Evolutionary conservation across 2,888 invertebrate genomes (phyloP), one percentile per base, ranked within the genome.

Genomic region (Drosophila lutescens): DNA sequence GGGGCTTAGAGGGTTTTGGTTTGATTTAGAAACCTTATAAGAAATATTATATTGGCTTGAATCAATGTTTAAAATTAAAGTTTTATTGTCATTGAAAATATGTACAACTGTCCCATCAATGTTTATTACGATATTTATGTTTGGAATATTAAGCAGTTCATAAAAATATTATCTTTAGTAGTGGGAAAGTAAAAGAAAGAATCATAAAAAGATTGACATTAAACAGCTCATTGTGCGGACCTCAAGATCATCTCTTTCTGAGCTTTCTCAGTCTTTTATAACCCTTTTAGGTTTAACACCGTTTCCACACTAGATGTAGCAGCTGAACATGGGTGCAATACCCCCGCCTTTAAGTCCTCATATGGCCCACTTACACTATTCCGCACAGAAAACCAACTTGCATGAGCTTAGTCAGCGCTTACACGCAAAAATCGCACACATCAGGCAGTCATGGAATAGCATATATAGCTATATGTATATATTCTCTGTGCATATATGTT

Each of bases 221-320:
- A 43, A 61, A 50, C 49, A 44, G 15, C n/a, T 57, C 32, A 6
- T 40, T 40, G 15, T 7, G n/a, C 7, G 15, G 12, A 34, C 69
- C 58, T 47, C 20, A n/a, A 17, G 38, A 10, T 34, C n/a, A 32
- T 46, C 44, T 38, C 9, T 12, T 38, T 47, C 43, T 23, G 9
- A 8, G 23, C 20, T 36, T 32, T 4, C 15, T 17, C 46, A 43
- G 17, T 38, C 26, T 70, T 76, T 80, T 65, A 67, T 74, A 88
- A 86, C 80, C 75, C 77, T 65, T 76, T 88, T 71, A 80, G 69
- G 46, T 50, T 69, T 58, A 70, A 74, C 80, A 65, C 54, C 30
- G 34, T 59, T 63, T 56, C 20, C 61, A 54, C 69, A 38, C 50
- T 32, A 26, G 41, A 59, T 73, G 50, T 46, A 61, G 60, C 47